Base-by-base conservation (phyloP, 2,113 vertebrate genomes). In the Aepyceros melampus region DNA sequence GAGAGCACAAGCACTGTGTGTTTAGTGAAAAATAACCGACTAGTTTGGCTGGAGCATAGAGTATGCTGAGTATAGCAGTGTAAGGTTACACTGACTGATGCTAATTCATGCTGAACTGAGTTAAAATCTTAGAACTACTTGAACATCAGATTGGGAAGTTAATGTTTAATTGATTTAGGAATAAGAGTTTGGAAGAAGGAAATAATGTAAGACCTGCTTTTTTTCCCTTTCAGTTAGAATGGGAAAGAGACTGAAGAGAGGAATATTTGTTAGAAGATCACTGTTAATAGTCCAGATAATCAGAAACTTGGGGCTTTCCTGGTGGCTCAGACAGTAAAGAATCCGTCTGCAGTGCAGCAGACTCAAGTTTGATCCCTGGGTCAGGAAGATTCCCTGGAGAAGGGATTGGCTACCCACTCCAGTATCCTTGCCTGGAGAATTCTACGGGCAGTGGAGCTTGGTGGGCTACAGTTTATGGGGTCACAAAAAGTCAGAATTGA, bases 141-240 rank as follows among this genome's bases (percentile, higher is more conserved):
- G 79, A 79, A 36, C 33, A 71, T 83, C 62, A 84, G 21, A 92
- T 40, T 78, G 55, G 17, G 4, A 36, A 88, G 23, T 81, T 81
- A 29, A 78, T 62, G 74, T n/a, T 94, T 88, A 93, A 82, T 27
- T 71, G 64, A 62, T 92, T 93, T 84, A 31, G 62, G 94, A 97
- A 92, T 71, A 79, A 60, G 45, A 83, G 43, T 92, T 97, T 86
- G 95, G 55, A 89, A 92, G 55, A 95, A 92, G 56, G 31, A 55
- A 74, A 87, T 94, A 74, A 76, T 15, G 3, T 93, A 56, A 89
- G 49, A 87, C 6, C 33, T 43, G n/a, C 17, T 92, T 83, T 36
- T 86, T 31, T 47, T 1, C 0, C 79, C 91, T 95, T 51, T 87
- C 62, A 79, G 62, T 53, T 71, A 67, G 45, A 88, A 67, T 76